These are phyloP conservation scores for Rallus crepitans DNA, from an alignment of 2,797 vertebrate species.

Conservation along the genomic window DNA sequence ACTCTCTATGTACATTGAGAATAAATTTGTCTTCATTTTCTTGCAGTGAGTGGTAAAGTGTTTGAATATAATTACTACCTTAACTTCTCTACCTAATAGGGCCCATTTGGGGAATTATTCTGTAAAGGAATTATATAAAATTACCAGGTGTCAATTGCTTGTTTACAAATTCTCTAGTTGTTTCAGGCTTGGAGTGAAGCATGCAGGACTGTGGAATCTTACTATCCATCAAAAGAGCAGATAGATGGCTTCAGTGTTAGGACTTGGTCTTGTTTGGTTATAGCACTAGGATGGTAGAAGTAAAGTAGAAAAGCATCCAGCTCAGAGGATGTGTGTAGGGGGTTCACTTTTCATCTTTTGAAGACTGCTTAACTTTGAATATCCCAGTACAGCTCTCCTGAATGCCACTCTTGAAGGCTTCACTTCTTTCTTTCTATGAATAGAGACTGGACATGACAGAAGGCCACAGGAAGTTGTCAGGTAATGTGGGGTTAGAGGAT, in stretches of 20 bases:
- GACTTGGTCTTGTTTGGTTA: background rate
- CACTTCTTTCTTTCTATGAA: background rate
- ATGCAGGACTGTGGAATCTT: background rate
- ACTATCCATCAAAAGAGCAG: background rate
- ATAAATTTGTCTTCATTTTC: background rate
- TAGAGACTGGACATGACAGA: background rate
- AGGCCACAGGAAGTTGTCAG: background rate
- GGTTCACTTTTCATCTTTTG: background rate
- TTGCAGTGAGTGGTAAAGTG: background rate
- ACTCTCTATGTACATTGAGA: background rate
- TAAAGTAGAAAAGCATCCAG: background rate
- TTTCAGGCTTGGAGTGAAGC: background rate
- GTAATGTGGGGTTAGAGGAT: background rate
- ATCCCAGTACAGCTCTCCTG: background rate
- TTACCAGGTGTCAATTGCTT: background rate
- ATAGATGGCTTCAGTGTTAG: background rate
- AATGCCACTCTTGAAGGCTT: background rate
- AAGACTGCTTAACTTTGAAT: background rate
- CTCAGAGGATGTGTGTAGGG: background rate
- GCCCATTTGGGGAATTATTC: background rate
- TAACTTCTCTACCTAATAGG: background rate
- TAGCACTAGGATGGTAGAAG: background rate
- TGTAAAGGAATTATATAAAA: background rate
- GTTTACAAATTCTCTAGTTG: background rate
- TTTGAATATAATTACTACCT: background rate